Conservation (phyloP, 2,797 vertebrate genomes). For the Anguilla obscura region DNA sequence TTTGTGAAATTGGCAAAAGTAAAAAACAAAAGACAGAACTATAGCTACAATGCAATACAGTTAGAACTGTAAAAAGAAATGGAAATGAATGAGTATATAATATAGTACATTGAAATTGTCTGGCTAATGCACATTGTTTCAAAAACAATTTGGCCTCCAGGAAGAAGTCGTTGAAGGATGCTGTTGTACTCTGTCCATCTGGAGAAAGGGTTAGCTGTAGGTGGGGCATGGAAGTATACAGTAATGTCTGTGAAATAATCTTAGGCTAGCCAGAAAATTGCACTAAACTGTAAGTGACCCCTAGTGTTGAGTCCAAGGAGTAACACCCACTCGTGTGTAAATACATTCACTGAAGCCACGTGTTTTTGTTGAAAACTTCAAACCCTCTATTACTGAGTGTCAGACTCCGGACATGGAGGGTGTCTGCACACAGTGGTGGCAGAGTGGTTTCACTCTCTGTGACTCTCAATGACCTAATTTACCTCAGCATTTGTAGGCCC, state of each 20-base stretch:
- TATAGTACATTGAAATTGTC: no score
- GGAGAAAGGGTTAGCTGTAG: neutral
- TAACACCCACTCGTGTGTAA: neutral
- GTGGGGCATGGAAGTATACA: neutral
- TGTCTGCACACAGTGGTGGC: neutral
- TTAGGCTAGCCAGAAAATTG: neutral
- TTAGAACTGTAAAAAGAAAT: no score
- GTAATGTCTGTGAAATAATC: neutral
- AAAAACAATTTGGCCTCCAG: no score
- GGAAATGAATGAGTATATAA: no score
- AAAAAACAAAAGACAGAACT: no score
- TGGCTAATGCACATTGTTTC: no score
- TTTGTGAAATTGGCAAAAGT: no score
- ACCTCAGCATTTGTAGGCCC: neutral
- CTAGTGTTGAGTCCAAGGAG: neutral
- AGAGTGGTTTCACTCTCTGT: neutral
- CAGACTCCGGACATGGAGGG: neutral
- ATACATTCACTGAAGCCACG: neutral
- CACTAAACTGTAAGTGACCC: constrained; percentile 2
- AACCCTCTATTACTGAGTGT: neutral
- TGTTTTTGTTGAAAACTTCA: neutral
- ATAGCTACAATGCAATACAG: no score
- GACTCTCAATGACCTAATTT: neutral
- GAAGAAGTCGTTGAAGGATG: neutral
- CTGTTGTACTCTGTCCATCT: neutral